Conservation (phyloP, 2,797 vertebrate species). For the Labroides dimidiatus region DNA sequence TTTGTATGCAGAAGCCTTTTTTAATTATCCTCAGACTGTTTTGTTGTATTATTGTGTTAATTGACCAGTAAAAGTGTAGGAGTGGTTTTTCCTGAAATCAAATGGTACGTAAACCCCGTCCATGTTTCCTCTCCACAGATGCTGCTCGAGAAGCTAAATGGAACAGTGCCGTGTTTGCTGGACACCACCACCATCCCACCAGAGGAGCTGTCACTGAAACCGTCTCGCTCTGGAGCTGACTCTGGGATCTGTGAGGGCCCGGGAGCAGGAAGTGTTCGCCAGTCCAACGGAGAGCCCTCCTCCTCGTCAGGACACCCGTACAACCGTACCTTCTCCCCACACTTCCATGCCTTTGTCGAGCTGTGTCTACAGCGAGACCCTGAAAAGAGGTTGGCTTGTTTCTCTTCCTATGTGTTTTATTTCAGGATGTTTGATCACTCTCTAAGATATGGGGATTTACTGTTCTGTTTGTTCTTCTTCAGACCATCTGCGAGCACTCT, state of each 20-base stretch:
- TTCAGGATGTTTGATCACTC: not conserved
- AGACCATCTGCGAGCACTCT: slow-evolving; percentile 92
- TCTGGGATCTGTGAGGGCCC: slow-evolving; percentile 89
- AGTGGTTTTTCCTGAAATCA: not conserved
- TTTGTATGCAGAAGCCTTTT: not conserved
- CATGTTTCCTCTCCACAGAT: slow-evolving; percentile 81
- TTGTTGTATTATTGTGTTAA: not conserved
- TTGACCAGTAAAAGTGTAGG: not conserved
- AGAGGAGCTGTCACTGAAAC: slow-evolving; percentile 93
- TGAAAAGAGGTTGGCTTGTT: slow-evolving; percentile 85
- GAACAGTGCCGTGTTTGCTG: slow-evolving; percentile 94
- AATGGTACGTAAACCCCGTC: not conserved
- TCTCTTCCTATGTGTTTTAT: not conserved
- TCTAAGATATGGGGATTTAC: not conserved
- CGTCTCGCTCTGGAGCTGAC: slow-evolving; percentile 89
- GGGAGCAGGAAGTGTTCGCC: slow-evolving; percentile 78
- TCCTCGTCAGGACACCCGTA: slow-evolving; percentile 89
- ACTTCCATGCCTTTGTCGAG: slow-evolving; percentile 96
- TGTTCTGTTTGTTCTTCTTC: slow-evolving; percentile 13
- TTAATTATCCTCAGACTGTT: not conserved
- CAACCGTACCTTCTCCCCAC: slow-evolving; percentile 92
- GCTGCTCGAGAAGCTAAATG: slow-evolving; percentile 97
- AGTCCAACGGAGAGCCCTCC: slow-evolving; percentile 90
- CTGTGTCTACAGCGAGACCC: slow-evolving; percentile 96
- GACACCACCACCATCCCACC: slow-evolving; percentile 97